Evolutionary conservation across 2,888 invertebrate genomes (phyloP).

Genomic region (Pharmacophagus antenor): DNA sequence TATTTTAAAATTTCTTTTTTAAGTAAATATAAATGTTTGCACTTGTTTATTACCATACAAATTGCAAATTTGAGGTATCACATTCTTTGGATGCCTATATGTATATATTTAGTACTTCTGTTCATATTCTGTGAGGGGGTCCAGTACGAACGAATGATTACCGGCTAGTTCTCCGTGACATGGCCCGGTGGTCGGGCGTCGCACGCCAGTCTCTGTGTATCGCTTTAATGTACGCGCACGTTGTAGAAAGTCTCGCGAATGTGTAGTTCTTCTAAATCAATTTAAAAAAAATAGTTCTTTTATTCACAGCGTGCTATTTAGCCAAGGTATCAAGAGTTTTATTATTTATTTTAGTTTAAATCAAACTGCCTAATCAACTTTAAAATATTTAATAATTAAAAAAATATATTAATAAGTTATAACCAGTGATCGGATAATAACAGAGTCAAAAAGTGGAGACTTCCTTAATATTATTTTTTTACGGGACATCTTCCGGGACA

Average conservation of each 20-base stretch:
- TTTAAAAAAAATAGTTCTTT: conserved; percentile 11
- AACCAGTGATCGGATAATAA: too few species aligned
- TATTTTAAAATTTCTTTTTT: too few species aligned
- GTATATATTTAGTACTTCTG: too few species aligned
- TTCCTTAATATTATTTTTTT: too few species aligned
- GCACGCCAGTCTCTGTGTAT: conserved; percentile 17
- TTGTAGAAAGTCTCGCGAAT: conserved; percentile 26
- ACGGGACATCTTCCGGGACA: too few species aligned
- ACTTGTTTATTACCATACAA: too few species aligned
- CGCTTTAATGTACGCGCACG: conserved; percentile 14
- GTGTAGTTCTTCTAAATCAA: conserved; percentile 16
- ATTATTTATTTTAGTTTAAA: background rate
- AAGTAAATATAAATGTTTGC: too few species aligned
- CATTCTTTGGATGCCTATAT: too few species aligned
- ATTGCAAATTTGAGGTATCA: too few species aligned
- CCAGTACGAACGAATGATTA: background rate
- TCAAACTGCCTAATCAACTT: background rate
- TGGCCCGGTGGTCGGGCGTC: conserved; percentile 25
- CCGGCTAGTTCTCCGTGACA: conserved; percentile 24
- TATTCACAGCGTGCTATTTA: conserved; percentile 16
- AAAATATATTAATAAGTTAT: background rate
- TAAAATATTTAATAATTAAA: background rate
- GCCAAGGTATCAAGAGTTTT: background rate
- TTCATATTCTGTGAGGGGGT: conserved; percentile 15
- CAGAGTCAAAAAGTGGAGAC: too few species aligned